Evolutionary conservation across 1,140 invertebrate species (phyloP).

Genomic region (Dysdera silvatica): DNA sequence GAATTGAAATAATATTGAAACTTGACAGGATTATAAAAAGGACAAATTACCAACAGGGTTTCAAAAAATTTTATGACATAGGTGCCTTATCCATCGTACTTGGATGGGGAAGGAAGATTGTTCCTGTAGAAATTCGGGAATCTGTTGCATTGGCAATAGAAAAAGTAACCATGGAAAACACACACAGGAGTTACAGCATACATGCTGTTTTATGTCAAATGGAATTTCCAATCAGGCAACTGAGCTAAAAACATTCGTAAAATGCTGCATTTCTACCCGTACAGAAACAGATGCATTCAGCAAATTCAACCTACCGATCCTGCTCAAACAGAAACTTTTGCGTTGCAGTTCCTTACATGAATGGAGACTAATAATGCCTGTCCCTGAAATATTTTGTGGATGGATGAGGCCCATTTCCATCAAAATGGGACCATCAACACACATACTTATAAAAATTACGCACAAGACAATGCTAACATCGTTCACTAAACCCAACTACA

Average conservation of each 20-base stretch:
- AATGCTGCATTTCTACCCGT: neutral
- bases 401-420: constrained; percentile 2
- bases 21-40: no score
- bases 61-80: no score
- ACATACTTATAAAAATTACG: neutral
- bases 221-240: neutral
- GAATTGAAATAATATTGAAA: no score
- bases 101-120: neutral
- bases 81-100: no score
- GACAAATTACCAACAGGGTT: no score
- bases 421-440: neutral
- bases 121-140: neutral
- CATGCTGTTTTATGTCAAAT: neutral
- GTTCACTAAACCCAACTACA: neutral
- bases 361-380: neutral
- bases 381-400: constrained; percentile 2
- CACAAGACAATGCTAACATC: neutral
- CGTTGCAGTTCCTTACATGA: neutral
- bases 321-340: neutral
- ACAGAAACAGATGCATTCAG: neutral
- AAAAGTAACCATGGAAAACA: neutral
- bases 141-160: neutral
- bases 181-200: neutral
- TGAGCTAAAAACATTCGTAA: neutral
- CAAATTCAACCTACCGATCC: neutral